Base-by-base conservation (phyloP, 2,888 invertebrate genomes). In the Drymonia ruficornis region DNA sequence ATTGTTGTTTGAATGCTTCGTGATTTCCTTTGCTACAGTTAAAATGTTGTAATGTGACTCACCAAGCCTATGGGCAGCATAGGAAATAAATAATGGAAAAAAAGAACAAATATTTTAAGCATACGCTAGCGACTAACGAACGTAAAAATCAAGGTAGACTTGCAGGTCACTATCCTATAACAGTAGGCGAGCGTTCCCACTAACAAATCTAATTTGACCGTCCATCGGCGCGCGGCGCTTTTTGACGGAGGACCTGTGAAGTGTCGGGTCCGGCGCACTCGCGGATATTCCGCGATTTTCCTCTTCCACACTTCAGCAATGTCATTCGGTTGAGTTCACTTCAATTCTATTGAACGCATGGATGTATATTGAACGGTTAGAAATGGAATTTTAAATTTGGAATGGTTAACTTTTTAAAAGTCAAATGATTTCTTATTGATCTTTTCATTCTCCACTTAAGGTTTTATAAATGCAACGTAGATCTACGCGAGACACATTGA, bases 161-260 rank as follows among this genome's bases (percentile, higher is more conserved):
- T 36, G n/a, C 36, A 36, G n/a, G 36, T 36, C n/a, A 4, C 13
- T 36, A n/a, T 36, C n/a, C 1, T 31, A 45, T n/a, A 45, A 45
- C 28, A 45, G 28, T 45, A n/a, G 28, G 9, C 1, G 50, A 40
- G 11, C 5, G 18, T 29, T 13, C 42, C 51, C 67, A 56, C 76
- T 76, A 76, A 76, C 76, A 73, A 76, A 76, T 74, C 76, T 74
- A 76, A 76, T 76, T 76, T 74, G 63, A 48, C 51, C 56, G 52
- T 67, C 68, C 59, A 68, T 62, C 67, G 61, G 62, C 63, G 65
- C 66, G 72, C 63, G 60, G 63, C 66, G 70, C 69, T 70, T 65
- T 74, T 76, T 76, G 74, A 77, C 74, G 65, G 72, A 65, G 57
- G 63, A 68, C 65, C 72, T 65, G 70, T 76, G 64, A 68, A 76